Percentiles rank a stretch among this genome's conserved stretches.
phyloP scores from a whole-genome alignment of 2,113 vertebrate species.

The Ascaphus truei region DNA sequence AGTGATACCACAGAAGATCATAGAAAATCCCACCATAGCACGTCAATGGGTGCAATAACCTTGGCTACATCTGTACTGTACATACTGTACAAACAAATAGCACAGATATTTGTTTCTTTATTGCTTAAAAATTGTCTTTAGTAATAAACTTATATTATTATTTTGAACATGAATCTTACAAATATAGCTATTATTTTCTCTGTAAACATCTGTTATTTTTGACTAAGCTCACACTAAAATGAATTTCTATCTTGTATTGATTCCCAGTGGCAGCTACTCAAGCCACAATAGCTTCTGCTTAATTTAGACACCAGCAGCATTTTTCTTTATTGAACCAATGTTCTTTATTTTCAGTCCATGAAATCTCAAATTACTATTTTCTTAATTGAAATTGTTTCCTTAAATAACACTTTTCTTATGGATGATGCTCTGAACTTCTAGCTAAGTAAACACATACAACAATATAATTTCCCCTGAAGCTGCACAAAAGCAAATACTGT shows the following conservation, averaged over 20 bases:
- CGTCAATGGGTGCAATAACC: too few species aligned
- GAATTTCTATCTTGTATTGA: slow-evolving; percentile 29
- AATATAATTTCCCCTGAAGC: too few species aligned
- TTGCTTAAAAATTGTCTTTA: slow-evolving; percentile 5
- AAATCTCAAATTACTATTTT: slow-evolving; percentile 4
- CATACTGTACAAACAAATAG: too few species aligned
- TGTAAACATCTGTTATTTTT: slow-evolving; percentile 28
- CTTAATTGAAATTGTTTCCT: neutral
- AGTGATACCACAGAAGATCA: too few species aligned
- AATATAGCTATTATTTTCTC: slow-evolving; percentile 19
- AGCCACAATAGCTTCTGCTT: slow-evolving; percentile 24
- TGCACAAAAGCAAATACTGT: too few species aligned
- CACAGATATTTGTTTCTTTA: neutral
- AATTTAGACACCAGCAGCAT: slow-evolving; percentile 26
- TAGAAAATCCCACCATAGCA: too few species aligned
- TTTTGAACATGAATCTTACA: slow-evolving; percentile 13
- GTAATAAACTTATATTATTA: slow-evolving; percentile 16
- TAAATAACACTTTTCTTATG: neutral
- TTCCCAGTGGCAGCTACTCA: slow-evolving; percentile 21
- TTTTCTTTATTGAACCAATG: slow-evolving; percentile 17
- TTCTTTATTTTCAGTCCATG: slow-evolving; percentile 3
- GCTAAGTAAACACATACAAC: too few species aligned
- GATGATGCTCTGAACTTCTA: neutral
- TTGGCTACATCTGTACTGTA: too few species aligned
- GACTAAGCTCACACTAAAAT: slow-evolving; percentile 29